Evolutionary conservation across 1,140 invertebrate species (phyloP), one percentile per base, ranked within the genome.

Genomic region (Agraylea sexmaculata): DNA sequence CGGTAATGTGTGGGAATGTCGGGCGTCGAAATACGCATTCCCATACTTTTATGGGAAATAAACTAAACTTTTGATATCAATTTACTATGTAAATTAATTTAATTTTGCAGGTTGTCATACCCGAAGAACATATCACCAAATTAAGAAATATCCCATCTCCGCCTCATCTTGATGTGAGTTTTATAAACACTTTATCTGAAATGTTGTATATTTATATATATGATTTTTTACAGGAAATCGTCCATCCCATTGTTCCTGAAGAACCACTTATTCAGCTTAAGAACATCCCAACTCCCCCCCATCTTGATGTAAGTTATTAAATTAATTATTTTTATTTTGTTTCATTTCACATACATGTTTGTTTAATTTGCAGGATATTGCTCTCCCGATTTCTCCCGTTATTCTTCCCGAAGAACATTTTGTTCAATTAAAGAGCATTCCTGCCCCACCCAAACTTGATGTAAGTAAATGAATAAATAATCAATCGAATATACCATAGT

Each of bases 401-500:
- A 15, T 11, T 29, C n/a, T 29, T 4, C 15, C 15, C 11, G 4
- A 12, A 4, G 15, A 4, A 12, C 11, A 4, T 11, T 29, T 15
- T 6, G 29, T 30, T 6, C n/a, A 17, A 13, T 18, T 11, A 15
- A 16, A 4, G 11, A 16, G 4, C 8, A 36, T 23, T 22, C 34
- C 34, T 15, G 17, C 12, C 6, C 34, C 34, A 23, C 34, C 34
- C 22, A 36, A 36, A 23, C 17, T 36, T 23, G 20, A 36, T 6
- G 34, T 36, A 35, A 35, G 30, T 13, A 12, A 12, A 7, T 12
- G 15, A 15, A 13, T 32, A 5, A 32, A 7, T 17, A 4, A 32
- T 4, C 15, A 12, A 12, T 11, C 28, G 15, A 29, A 29, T 29
- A 29, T 29, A 29, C 4, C 15, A 4, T 29, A 11, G 15, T 29